Conservation (phyloP, 1,140 invertebrate species). For the Acromyrmex echinatior region DNA sequence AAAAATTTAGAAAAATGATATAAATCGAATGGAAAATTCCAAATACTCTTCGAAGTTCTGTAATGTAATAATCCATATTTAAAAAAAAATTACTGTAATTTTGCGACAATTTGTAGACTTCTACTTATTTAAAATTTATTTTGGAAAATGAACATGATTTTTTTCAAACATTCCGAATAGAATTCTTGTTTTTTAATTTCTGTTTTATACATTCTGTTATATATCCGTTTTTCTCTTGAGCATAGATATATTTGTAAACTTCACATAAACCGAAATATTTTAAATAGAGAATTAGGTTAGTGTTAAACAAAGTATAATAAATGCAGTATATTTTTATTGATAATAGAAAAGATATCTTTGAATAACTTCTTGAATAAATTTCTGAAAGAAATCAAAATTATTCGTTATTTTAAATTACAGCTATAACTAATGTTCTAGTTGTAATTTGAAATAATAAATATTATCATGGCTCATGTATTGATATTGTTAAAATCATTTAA, state of each 20-base stretch:
- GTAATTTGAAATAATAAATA: too few relatives aligned
- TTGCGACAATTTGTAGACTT: not conserved
- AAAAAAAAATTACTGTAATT: not conserved
- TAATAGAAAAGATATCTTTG: too few relatives aligned
- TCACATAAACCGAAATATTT: not conserved
- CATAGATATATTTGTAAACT: not conserved
- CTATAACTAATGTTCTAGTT: too few relatives aligned
- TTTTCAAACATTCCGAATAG: not conserved
- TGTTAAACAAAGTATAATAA: not conserved
- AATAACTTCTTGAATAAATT: not conserved
- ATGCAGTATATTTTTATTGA: not conserved
- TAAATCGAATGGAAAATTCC: not conserved
- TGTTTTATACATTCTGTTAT: not conserved
- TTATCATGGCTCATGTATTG: not conserved
- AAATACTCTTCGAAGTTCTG: not conserved
- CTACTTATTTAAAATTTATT: not conserved
- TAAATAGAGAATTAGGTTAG: not conserved
- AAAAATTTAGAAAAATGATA: not conserved
- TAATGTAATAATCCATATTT: not conserved
- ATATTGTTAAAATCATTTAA: not conserved
- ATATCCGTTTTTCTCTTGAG: not conserved
- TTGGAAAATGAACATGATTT: not conserved
- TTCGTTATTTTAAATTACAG: not conserved
- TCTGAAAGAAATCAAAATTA: not conserved
- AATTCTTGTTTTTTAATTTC: not conserved